Evolutionary conservation across 2,797 vertebrate species (phyloP), one percentile per base, ranked within the genome.

Genomic region (Takifugu rubripes): DNA sequence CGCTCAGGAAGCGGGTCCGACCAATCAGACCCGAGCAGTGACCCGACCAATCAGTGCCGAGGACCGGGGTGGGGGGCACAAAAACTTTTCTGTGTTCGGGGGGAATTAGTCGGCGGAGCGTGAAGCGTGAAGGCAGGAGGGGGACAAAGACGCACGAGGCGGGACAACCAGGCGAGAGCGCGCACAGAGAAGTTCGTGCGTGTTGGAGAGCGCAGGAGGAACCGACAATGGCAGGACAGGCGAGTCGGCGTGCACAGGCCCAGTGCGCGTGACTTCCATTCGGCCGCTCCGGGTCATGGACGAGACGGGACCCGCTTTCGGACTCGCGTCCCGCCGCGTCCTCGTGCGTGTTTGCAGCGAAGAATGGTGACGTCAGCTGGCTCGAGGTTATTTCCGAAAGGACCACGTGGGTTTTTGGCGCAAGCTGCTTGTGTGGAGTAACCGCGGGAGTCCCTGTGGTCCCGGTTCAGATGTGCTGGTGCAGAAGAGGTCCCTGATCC

Each of bases 51-150:
- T 91, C 78, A 63, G 79, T 61, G 82, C 70, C 49, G 77, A 63
- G 79, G 82, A 57, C 78, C 76, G 59, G 3, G 52, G 15, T 25
- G 17, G 5, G 17, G 67, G 71, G 74, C 64, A 25, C 56, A 65
- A 64, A 66, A 79, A 77, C 54, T 81, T 89, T 87, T 81, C 70
- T 84, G 84, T 85, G 70, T 82, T 62, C 80, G 84, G 84, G 84
- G 84, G 87, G 70, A 74, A 78, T 79, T 81, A 88, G 74, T 84
- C 84, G 77, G 82, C 75, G 81, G 86, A 90, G 79, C 88, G 88
- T 90, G 89, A 90, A 89, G 84, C 84, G 81, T 79, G 86, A 84
- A 86, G 86, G 82, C 82, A 64, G 27, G 27, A 29, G 26, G 26
- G 26, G 6, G 6, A 27, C 26, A 27, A 27, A 33, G 27, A 29